phyloP scores from a whole-genome alignment of 2,797 vertebrate species.

The Labeo calbasu region DNA sequence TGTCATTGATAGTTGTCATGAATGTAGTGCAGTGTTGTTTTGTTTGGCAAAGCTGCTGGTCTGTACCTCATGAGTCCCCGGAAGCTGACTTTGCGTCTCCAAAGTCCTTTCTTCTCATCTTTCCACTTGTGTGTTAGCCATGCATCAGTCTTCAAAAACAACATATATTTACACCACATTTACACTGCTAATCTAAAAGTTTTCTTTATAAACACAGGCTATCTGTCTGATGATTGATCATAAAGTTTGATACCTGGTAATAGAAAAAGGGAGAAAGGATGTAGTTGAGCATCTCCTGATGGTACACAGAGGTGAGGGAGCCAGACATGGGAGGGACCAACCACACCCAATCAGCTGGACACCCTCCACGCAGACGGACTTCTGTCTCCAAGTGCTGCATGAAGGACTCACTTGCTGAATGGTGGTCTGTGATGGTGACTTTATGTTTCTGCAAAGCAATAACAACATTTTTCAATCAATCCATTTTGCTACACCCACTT shows the following conservation, averaged over 20 bases:
- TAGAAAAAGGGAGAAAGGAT: slow-evolving; percentile 86
- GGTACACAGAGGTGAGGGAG: slow-evolving; percentile 83
- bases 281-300: slow-evolving; percentile 90
- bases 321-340: slow-evolving; percentile 86
- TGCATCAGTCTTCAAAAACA: slow-evolving; percentile 75
- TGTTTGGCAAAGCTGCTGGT: slow-evolving; percentile 40
- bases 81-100: slow-evolving; percentile 74
- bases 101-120: slow-evolving; percentile 73
- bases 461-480: background rate
- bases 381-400: slow-evolving; percentile 86
- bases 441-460: slow-evolving; percentile 78
- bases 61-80: slow-evolving; percentile 76
- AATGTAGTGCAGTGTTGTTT: background rate
- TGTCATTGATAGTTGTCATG: background rate
- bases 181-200: background rate
- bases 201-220: background rate
- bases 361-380: slow-evolving; percentile 81
- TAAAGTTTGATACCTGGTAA: slow-evolving; percentile 74
- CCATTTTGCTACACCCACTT: too few species aligned
- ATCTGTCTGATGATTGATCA: too few species aligned
- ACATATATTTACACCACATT: background rate
- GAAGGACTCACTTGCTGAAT: slow-evolving; percentile 84
- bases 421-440: slow-evolving; percentile 87
- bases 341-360: slow-evolving; percentile 88
- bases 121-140: slow-evolving; percentile 86